phyloP scores from a whole-genome alignment of 2,888 invertebrate species.

The Matsumyia berberina region DNA sequence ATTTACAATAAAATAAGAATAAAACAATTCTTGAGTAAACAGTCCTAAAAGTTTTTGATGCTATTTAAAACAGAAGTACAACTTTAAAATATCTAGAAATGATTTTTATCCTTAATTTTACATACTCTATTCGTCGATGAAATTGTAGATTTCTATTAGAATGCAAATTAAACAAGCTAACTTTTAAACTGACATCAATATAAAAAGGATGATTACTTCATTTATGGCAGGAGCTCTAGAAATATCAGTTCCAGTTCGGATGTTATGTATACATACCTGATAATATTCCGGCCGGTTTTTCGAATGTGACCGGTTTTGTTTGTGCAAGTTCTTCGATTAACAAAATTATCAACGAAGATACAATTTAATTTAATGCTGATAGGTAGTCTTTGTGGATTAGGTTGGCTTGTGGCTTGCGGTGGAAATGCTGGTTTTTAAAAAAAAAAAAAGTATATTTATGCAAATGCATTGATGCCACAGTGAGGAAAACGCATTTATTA shows the following conservation, averaged over 20 bases:
- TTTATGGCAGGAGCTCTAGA: constrained; percentile 4
- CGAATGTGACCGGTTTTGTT: constrained; percentile 57
- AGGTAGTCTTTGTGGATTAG: constrained; percentile 10
- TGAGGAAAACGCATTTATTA: constrained; percentile 4
- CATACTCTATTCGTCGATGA: too few species aligned
- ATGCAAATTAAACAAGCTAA: not conserved
- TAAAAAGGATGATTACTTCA: constrained; percentile 1
- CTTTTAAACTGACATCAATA: not conserved
- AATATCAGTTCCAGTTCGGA: constrained; percentile 10
- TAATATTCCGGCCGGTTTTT: constrained; percentile 48
- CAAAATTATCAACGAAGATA: constrained; percentile 49
- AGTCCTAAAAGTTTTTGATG: constrained; percentile 1
- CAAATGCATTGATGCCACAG: constrained; percentile 4
- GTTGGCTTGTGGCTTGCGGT: constrained; percentile 9
- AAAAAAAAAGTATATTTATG: constrained; percentile 23
- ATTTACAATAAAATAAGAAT: constrained; percentile 1
- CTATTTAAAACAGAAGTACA: constrained; percentile 6
- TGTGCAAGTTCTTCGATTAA: constrained; percentile 38
- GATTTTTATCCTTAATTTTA: not conserved
- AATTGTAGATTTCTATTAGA: too few species aligned
- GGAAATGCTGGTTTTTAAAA: constrained; percentile 11
- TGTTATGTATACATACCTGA: not conserved
- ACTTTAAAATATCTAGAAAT: not conserved
- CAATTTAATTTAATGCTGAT: constrained; percentile 51
- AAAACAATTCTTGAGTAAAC: constrained; percentile 17